A percentile compares a stretch with the other conserved stretches of the same genome.
Conservation (phyloP, 2,797 vertebrate genomes). For the Leptodactylus fallax region DNA sequence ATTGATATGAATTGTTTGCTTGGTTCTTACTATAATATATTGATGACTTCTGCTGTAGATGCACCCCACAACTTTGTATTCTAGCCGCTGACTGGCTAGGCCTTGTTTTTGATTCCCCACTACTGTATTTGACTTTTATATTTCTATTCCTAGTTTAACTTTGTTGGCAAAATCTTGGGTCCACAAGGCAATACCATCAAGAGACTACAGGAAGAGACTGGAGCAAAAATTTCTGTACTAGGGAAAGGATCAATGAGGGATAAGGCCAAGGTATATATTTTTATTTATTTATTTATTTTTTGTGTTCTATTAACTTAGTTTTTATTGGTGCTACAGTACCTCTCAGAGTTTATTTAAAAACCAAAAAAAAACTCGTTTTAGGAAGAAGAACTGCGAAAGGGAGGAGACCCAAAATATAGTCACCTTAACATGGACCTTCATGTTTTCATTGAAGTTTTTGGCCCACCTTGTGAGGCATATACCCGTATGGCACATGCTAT, state of each 20-base stretch:
- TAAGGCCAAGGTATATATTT: constrained; percentile 87
- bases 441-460: constrained; percentile 95
- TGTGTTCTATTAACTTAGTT: too few species aligned
- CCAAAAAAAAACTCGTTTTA: constrained; percentile 62
- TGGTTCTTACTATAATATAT: too few species aligned
- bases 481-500: constrained; percentile 96
- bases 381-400: constrained; percentile 95
- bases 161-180: constrained; percentile 96
- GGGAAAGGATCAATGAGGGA: constrained; percentile 98
- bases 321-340: not conserved
- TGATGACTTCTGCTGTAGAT: too few species aligned
- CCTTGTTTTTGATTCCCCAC: not conserved
- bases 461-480: constrained; percentile 93
- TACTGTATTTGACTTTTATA: not conserved
- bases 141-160: constrained; percentile 85
- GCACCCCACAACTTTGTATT: too few species aligned
- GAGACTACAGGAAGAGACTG: constrained; percentile 95
- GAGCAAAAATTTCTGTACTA: constrained; percentile 95
- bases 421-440: constrained; percentile 96
- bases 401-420: constrained; percentile 93
- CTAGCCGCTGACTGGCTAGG: too few species aligned
- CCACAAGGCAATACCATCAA: constrained; percentile 99
- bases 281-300: too few species aligned
- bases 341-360: not conserved
- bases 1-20: too few species aligned